Base-by-base conservation (phyloP, 2,888 invertebrate genomes). In the Polia nebulosa region DNA sequence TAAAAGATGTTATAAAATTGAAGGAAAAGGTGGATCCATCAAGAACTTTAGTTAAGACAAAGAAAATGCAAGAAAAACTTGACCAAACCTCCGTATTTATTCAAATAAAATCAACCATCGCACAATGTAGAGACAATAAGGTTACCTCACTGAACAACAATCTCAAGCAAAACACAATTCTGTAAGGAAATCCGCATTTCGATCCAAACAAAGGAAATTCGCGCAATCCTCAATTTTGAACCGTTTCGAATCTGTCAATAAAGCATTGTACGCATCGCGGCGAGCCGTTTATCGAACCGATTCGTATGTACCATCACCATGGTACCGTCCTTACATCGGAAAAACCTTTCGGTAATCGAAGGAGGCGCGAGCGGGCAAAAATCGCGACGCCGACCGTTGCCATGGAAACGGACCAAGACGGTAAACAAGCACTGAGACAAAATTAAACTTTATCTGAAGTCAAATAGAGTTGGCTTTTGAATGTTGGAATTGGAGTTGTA, bases 321-420 rank as follows among this genome's bases (percentile, higher is more conserved):
- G 57, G 27, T 29, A 72, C 88, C 85, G 51, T 75, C 58, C 76
- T 70, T 57, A 76, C 91, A 93, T 93, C 91, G 88, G 89, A 88
- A 92, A 90, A 90, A 89, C 89, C 88, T 92, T 88, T 86, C 81
- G 77, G 82, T 89, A 90, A 93, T 93, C 91, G 93, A 90, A 92
- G 92, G 89, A 92, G 92, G 91, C 86, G 86, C 83, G 80, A 85
- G 90, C 92, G 82, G 85, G 89, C 92, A 93, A 91, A 92, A 91
- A 91, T 93, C 92, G 91, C 77, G 92, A 92, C 90, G 92, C 92
- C 90, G 88, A 88, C 84, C 88, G 92, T 93, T 76, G 62, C 87
- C 88, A 92, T 93, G 87, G 85, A 87, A 83, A 94, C 94, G 78
- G 66, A 70, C 80, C 76, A 72, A 83, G 80, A 83, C 72, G 75